Conservation (phyloP, 2,113 vertebrate genomes). For the Myiozetetes cayanensis region DNA sequence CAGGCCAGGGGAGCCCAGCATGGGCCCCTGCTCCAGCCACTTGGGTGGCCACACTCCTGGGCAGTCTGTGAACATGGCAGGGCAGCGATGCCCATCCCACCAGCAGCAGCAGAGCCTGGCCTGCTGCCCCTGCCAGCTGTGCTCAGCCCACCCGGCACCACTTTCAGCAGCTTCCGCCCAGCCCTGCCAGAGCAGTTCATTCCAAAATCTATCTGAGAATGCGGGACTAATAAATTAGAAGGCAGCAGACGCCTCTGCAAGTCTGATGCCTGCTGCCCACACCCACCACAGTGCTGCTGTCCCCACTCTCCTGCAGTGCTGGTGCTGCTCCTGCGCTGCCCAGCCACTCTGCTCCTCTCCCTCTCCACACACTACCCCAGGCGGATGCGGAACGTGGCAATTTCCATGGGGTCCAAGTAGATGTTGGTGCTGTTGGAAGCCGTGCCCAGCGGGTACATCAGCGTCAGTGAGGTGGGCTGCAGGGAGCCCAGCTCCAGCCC, state of each 20-base stretch:
- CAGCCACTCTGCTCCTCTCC: not conserved
- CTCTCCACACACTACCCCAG: slow-evolving; percentile 75
- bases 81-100: not conserved
- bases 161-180: not conserved
- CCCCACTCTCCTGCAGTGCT: not conserved
- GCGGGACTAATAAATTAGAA: slow-evolving; percentile 31
- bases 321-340: not conserved
- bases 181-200: not conserved
- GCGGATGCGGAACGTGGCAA: slow-evolving; percentile 88
- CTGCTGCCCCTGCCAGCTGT: not conserved
- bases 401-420: slow-evolving; percentile 92
- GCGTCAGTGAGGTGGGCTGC: slow-evolving; percentile 88
- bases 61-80: not conserved
- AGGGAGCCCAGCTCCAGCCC: slow-evolving; percentile 85
- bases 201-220: not conserved
- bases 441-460: slow-evolving; percentile 83
- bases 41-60: not conserved
- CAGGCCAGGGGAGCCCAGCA: not conserved
- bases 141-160: accelerated
- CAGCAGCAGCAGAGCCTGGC: not conserved
- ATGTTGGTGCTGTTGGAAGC: slow-evolving; percentile 81
- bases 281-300: not conserved
- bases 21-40: not conserved
- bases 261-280: not conserved
- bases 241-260: not conserved